These are phyloP conservation scores for Nannospalax galili DNA, from an alignment of 2,113 vertebrate species.

Conservation along the genomic window DNA sequence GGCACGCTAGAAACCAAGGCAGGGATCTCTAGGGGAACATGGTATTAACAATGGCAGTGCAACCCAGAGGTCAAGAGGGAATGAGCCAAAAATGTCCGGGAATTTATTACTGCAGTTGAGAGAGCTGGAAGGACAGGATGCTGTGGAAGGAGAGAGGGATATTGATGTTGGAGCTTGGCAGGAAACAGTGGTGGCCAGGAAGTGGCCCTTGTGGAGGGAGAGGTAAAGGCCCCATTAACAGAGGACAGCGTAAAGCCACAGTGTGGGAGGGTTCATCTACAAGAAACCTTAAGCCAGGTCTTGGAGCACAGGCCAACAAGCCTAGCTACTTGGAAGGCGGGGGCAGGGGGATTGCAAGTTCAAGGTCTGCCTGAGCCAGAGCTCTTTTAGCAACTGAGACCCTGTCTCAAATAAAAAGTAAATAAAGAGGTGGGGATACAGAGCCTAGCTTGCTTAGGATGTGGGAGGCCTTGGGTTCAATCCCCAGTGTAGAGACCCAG, in stretches of 20 bases:
- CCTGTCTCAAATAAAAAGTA: neutral
- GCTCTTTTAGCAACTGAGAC: neutral
- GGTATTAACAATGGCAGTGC: neutral
- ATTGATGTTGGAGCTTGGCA: neutral
- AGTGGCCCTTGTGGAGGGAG: neutral
- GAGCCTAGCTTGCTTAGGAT: neutral
- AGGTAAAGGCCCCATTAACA: too few species aligned
- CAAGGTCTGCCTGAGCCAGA: neutral
- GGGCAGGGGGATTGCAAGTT: neutral
- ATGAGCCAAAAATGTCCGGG: neutral
- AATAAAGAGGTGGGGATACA: neutral
- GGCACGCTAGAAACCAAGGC: rapidly evolving
- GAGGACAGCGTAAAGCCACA: neutral
- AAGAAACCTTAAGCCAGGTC: neutral
- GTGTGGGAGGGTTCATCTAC: neutral
- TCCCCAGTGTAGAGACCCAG: neutral
- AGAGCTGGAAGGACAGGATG: neutral
- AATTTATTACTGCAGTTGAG: neutral
- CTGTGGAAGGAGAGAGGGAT: neutral
- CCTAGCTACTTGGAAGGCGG: neutral
- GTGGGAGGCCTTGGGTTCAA: neutral
- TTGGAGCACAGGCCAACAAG: neutral
- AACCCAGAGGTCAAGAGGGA: too few species aligned
- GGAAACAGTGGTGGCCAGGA: neutral
- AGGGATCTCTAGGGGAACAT: neutral